Base-by-base conservation (phyloP, 1,140 invertebrate genomes). In the Procambarus clarkii region DNA sequence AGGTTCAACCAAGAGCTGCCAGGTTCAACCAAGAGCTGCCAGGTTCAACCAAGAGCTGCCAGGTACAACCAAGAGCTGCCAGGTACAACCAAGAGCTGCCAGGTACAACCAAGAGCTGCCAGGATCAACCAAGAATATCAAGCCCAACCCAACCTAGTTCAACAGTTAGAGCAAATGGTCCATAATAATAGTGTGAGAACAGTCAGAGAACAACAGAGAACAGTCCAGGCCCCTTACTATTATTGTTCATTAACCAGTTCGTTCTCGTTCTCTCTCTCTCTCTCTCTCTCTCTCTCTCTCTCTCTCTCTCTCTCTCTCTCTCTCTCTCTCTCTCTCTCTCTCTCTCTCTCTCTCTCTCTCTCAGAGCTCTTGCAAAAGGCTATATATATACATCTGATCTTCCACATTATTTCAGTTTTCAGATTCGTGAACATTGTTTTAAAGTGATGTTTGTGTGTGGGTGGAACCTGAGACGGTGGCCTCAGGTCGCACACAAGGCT, bases 231-330 rank as follows among this genome's bases (percentile, higher is more conserved):
- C 86, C 18, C 79, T 83, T 89, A 83, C 76, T 79, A 54, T 89
- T 82, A 89, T 82, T 89, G 79, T 45, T n/a, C 79, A 89, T 89
- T 89, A 89, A 89, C 82, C 87, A 89, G 69, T 64, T 85, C 83
- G 71, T 54, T 46, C 44, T 84, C 45, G 21, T n/a, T 69, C 60
- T 50, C 78, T 80, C 78, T 80, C 78, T 1, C 5, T 64, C 60
- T 77, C 76, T 77, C 34, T 34, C 76, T 45, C 21, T 18, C 21
- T 77, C 50, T 77, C 76, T 77, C 76, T 77, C 21, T 77, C 11
- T 74, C 60, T 69, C 34, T 85, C 82, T 85, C 82, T 85, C 82
- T 85, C 82, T 74, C 82, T 84, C 82, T 85, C 82, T 85, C 82
- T 85, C 82, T 85, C 82, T 46, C 44, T 71, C 45, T 48, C 54